Base-by-base conservation (phyloP, 2,113 vertebrate species). In the Lamprotornis superbus region DNA sequence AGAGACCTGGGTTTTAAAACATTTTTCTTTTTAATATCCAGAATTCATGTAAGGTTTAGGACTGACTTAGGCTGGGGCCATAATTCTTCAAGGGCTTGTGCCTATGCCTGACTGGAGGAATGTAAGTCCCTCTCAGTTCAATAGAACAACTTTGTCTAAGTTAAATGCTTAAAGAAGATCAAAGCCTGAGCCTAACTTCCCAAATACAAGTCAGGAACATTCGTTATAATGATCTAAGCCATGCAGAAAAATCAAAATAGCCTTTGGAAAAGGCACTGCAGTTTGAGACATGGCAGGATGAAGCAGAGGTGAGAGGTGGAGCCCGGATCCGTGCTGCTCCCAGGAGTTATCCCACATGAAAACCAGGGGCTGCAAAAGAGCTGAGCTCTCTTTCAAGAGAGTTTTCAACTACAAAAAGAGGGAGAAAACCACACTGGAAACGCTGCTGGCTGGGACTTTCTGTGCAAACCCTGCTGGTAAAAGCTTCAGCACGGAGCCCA, bases 21-120 rank as follows among this genome's bases (percentile, higher is more conserved):
- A 82, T 92, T 95, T 95, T 96, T 97, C 95, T 93, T 97, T 96
- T 96, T 97, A 97, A 96, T 97, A 96, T 94, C 93, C 93, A 88
- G 80, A 96, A 95, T 92, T 91, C 94, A 92, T 96, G 91, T 96
- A 97, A 97, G 90, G 94, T 97, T 97, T 96, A 95, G 92, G 89
- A 93, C 5, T 93, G 93, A 96, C 85, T 96, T 96, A 96, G 76
- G 87, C 46, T 90, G 93, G 88, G 74, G 89, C 73, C 84, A 93
- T 92, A 94, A 93, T 91, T 96, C 91, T 96, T 95, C 49, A 25
- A 93, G 89, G 1, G 17, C 76, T 92, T 82, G 80, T 87, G 86
- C 83, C 28, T 60, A 16, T 47, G 80, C 61, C 91, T 96, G 92
- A 90, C 93, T 78, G 53, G 42, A 96, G 94, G 95, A 96, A 96